phyloP scores from a whole-genome alignment of 2,113 vertebrate species.

The Lynx canadensis region DNA sequence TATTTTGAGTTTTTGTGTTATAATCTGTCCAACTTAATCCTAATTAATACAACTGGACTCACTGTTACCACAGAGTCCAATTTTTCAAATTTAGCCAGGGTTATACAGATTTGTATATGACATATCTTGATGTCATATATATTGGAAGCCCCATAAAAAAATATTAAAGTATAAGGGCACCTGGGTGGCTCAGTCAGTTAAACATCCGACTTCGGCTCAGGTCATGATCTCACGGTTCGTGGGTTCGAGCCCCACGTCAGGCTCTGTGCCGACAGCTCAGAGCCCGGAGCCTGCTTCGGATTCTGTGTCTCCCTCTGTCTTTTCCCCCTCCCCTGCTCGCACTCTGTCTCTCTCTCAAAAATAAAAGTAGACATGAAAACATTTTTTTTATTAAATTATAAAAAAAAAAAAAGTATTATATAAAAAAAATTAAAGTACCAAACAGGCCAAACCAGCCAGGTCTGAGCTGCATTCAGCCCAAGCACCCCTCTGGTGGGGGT shows the following conservation, averaged over 20 bases:
- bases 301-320: no score
- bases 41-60: background rate
- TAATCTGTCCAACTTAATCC: background rate
- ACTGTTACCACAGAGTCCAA: background rate
- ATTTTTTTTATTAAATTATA: no score
- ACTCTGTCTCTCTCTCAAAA: no score
- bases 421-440: background rate
- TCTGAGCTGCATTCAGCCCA: background rate
- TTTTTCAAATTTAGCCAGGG: background rate
- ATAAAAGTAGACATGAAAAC: no score
- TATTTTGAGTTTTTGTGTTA: conserved; percentile 1
- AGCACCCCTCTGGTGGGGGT: background rate
- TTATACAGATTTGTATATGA: background rate
- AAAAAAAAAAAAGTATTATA: no score
- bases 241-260: no score
- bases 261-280: no score
- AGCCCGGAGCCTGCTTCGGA: no score
- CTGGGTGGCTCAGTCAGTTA: no score
- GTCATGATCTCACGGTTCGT: no score
- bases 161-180: background rate
- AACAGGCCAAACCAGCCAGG: background rate
- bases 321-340: no score
- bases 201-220: no score
- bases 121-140: background rate
- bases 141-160: background rate